Percentiles rank a stretch among this genome's conserved stretches.
Evolutionary conservation across 92 coral and sea anemone genomes (phyloP).

Genomic region (Metridium senile): DNA sequence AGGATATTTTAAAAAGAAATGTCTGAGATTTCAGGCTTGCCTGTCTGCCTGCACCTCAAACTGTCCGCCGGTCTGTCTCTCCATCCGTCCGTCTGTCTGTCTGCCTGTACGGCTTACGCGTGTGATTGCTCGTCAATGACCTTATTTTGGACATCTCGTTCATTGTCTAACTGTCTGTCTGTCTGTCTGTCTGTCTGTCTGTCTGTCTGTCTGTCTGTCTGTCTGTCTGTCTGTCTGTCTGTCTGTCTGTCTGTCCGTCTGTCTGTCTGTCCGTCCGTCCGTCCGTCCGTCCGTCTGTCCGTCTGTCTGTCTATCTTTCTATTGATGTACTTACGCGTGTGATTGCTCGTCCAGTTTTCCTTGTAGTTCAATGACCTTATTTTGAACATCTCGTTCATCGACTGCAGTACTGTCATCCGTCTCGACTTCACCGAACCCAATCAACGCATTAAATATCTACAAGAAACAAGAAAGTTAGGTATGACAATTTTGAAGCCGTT

Average conservation of each 20-base stretch:
- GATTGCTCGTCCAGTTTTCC: slow-evolving; percentile 36
- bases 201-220: background rate
- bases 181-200: background rate
- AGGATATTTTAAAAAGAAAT: too few species aligned
- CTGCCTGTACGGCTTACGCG: background rate
- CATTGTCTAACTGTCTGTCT: background rate
- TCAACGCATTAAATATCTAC: slow-evolving; percentile 16
- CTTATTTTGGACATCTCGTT: background rate
- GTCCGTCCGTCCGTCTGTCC: background rate
- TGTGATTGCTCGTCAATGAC: background rate
- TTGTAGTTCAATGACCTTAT: slow-evolving; percentile 22
- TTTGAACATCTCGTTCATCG: background rate
- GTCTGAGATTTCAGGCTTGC: too few species aligned
- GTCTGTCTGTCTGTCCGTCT: background rate
- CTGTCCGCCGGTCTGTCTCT: too few species aligned
- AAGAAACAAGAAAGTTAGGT: background rate
- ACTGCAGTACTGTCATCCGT: background rate
- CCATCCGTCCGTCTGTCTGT: background rate
- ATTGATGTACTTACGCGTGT: slow-evolving; percentile 18
- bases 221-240: background rate
- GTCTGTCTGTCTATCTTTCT: background rate
- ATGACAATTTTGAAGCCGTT: too few species aligned
- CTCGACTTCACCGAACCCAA: slow-evolving; percentile 26
- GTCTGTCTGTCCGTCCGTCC: too few species aligned
- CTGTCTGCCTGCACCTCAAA: too few species aligned